Conservation (phyloP, 1,140 invertebrate species). For the Drosophila kikkawai region DNA sequence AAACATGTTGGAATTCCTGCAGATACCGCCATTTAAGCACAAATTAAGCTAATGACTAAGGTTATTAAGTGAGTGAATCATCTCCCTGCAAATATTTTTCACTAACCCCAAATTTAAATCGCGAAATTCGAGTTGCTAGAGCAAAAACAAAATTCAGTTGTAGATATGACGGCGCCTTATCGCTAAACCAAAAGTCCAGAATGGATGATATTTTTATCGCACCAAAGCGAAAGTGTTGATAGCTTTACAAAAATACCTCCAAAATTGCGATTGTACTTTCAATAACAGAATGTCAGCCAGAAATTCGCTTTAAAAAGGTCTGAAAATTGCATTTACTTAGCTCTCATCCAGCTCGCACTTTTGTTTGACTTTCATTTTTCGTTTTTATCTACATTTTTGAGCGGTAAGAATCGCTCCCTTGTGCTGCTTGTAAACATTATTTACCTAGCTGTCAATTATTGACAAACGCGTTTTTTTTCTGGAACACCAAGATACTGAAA, state of each 20-base stretch:
- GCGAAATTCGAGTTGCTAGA: conserved; percentile 24
- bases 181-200: conserved; percentile 26
- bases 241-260: conserved; percentile 14
- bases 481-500: conserved; percentile 17
- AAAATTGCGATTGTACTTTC: conserved; percentile 11
- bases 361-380: conserved; percentile 24
- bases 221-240: conserved; percentile 58
- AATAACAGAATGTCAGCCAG: conserved; percentile 3
- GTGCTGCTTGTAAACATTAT: conserved; percentile 48
- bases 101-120: conserved; percentile 19
- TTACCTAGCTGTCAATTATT: conserved; percentile 75
- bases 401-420: not conserved
- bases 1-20: conserved; percentile 25
- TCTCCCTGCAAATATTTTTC: conserved; percentile 8
- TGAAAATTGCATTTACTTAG: conserved; percentile 32
- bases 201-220: conserved; percentile 53
- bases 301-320: conserved; percentile 4
- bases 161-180: conserved; percentile 47
- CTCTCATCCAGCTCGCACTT: conserved; percentile 9
- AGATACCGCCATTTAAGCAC: conserved; percentile 10
- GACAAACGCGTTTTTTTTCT: conserved; percentile 60
- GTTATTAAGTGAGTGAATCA: conserved; percentile 8
- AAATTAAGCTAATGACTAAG: conserved; percentile 43
- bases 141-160: not conserved
- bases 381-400: conserved; percentile 8